Conservation (phyloP, 2,888 invertebrate species). For the Periphyllus acericola region DNA sequence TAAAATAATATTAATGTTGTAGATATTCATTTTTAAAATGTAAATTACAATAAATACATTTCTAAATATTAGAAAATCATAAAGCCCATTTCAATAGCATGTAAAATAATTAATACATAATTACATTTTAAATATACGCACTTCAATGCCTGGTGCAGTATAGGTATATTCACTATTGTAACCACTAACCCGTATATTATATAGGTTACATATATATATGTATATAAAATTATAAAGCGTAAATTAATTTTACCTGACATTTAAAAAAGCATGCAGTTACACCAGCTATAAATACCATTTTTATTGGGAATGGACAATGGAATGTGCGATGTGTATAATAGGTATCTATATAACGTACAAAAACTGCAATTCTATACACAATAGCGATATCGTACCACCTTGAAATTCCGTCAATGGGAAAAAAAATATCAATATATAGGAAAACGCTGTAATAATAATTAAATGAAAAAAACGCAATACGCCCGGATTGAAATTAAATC, state of each 20-base stretch:
- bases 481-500: not conserved
- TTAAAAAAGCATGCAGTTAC: too few species aligned
- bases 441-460: not conserved
- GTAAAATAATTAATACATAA: too few species aligned
- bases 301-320: not conserved
- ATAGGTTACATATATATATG: too few species aligned
- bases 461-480: not conserved
- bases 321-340: not conserved
- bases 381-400: not conserved
- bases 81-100: too few species aligned
- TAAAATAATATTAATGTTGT: too few species aligned
- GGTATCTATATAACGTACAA: not conserved
- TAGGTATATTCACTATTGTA: too few species aligned
- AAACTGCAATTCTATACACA: not conserved
- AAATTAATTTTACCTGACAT: not conserved
- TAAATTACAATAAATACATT: too few species aligned
- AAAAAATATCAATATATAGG: not conserved
- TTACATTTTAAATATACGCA: too few species aligned
- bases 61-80: too few species aligned
- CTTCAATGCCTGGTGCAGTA: too few species aligned
- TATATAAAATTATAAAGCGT: not conserved
- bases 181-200: too few species aligned
- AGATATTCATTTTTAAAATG: too few species aligned
- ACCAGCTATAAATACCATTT: not conserved
- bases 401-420: not conserved